These are phyloP conservation scores for Mnemiopsis leidyi DNA, from an alignment of 37 sponge, comb jelly and placozoan genomes.

Conservation along the genomic window DNA sequence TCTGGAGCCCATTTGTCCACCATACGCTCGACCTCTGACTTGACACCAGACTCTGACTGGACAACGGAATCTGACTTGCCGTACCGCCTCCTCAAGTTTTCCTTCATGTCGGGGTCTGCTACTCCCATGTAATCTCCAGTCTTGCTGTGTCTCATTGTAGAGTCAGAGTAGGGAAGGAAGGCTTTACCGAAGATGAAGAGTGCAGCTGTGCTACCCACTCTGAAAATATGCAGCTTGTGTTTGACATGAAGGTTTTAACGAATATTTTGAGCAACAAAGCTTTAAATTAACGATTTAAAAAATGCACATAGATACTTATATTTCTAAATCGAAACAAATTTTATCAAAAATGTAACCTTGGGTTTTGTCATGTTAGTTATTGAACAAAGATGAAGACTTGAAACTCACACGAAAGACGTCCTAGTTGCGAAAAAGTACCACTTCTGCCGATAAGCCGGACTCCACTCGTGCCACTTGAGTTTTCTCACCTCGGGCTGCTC, in stretches of 20 bases:
- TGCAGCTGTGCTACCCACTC: neutral
- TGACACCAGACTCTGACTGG: too few relatives aligned
- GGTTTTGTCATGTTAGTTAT: too few relatives aligned
- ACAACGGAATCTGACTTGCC: neutral
- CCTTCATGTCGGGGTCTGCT: neutral
- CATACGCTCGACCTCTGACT: neutral
- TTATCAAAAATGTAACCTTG: too few relatives aligned
- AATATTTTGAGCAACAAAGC: too few relatives aligned
- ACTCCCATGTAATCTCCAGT: neutral
- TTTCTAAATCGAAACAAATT: too few relatives aligned
- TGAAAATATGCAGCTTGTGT: too few relatives aligned
- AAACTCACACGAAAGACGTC: neutral
- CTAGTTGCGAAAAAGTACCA: neutral
- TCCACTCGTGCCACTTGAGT: slow-evolving; percentile 48
- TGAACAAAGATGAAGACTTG: too few relatives aligned
- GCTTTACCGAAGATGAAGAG: neutral
- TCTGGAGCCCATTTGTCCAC: neutral
- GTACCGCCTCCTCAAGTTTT: neutral
- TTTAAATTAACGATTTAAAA: too few relatives aligned
- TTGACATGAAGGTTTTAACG: too few relatives aligned
- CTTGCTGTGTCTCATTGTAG: neutral
- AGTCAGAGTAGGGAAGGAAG: neutral
- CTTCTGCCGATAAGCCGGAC: slow-evolving; percentile 8
- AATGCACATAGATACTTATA: too few relatives aligned
- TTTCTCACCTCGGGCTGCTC: neutral